A percentile compares a stretch with the other conserved stretches of the same genome.
phyloP scores from a whole-genome alignment of 2,113 vertebrate genomes.

The Tapirus terrestris region DNA sequence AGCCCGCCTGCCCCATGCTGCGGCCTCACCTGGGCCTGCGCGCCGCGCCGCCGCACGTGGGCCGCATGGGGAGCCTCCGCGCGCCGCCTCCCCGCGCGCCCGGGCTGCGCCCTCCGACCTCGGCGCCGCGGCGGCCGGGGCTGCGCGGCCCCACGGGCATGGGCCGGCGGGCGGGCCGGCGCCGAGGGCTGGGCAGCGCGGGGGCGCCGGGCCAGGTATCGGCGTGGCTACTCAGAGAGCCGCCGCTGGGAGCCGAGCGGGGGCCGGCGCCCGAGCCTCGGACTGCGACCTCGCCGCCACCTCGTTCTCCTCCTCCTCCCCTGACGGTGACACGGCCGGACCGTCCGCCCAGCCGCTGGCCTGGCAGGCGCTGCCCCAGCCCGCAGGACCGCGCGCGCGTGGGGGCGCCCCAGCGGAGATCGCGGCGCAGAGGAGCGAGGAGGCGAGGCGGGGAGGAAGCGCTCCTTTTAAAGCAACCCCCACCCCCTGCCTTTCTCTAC shows the following conservation, averaged over 20 bases:
- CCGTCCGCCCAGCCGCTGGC: background rate
- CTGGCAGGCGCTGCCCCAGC: background rate
- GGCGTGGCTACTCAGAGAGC: background rate
- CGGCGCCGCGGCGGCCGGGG: background rate
- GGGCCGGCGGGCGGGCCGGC: background rate
- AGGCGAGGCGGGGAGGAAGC: background rate
- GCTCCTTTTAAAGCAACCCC: background rate
- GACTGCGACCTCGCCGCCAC: slow-evolving; percentile 7
- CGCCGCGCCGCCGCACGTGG: background rate
- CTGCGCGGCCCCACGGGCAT: background rate
- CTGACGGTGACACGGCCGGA: background rate
- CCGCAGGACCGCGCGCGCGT: background rate
- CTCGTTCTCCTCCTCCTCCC: background rate
- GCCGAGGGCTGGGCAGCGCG: background rate
- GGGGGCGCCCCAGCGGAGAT: background rate
- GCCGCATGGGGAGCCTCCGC: no score
- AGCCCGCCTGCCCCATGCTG: slow-evolving; percentile 89
- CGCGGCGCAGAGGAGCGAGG: background rate
- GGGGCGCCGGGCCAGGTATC: background rate
- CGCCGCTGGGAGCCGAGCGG: background rate
- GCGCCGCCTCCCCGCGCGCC: background rate
- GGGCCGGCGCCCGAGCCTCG: background rate
- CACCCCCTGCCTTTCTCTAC: background rate
- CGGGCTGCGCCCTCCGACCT: no score
- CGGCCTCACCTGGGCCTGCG: background rate